These are phyloP conservation scores for Aradophagus sp. DNA, from an alignment of 1,140 invertebrate species.

Conservation along the genomic window DNA sequence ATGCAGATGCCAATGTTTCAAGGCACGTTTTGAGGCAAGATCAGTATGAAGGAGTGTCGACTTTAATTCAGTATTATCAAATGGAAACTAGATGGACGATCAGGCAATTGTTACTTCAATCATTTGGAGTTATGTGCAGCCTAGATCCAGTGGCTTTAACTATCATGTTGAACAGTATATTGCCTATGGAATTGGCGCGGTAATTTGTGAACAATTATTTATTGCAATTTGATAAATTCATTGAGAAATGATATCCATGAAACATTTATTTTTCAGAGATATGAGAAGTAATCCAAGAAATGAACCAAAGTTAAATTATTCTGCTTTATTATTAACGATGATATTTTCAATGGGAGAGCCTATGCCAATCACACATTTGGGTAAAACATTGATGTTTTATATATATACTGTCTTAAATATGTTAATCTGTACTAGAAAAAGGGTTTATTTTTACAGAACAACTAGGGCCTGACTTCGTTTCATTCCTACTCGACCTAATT, in stretches of 20 bases:
- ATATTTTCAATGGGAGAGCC: constrained; percentile 91
- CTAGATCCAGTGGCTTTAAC: constrained; percentile 86
- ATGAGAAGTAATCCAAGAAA: constrained; percentile 83
- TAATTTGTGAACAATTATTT: constrained; percentile 53
- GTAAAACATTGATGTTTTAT: constrained; percentile 33
- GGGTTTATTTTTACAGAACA: constrained; percentile 79
- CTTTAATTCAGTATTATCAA: constrained; percentile 91
- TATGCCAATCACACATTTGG: constrained; percentile 87
- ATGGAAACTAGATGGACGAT: constrained; percentile 92
- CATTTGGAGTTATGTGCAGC: constrained; percentile 90
- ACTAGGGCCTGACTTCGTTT: constrained; percentile 85
- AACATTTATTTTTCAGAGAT: constrained; percentile 76
- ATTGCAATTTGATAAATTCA: too few relatives aligned
- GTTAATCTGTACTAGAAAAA: too few relatives aligned
- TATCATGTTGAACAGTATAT: constrained; percentile 87
- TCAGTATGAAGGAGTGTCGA: constrained; percentile 84
- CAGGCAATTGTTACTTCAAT: constrained; percentile 85
- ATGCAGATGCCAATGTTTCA: constrained; percentile 87
- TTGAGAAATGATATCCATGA: too few relatives aligned
- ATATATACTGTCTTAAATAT: too few relatives aligned
- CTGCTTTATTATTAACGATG: constrained; percentile 86
- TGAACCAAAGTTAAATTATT: constrained; percentile 82
- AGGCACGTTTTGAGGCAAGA: constrained; percentile 85
- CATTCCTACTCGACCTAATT: constrained; percentile 86
- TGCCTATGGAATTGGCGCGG: constrained; percentile 90